Base-by-base conservation (phyloP, 2,113 vertebrate genomes). In the Bos javanicus region DNA sequence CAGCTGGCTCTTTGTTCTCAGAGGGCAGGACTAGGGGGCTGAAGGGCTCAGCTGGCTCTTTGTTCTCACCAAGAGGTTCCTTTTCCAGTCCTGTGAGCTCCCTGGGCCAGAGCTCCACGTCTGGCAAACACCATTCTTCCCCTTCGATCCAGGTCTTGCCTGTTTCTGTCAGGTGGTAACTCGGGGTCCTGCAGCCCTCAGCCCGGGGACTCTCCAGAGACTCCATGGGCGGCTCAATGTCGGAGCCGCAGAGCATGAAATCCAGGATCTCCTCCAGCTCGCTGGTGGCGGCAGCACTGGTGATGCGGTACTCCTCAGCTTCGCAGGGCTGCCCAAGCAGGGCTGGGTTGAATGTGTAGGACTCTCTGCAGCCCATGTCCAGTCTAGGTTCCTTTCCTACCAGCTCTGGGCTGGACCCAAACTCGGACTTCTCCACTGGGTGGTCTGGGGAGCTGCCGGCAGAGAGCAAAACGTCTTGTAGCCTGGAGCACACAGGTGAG, bases 181-280 rank as follows among this genome's bases (percentile, higher is more conserved):
- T 96, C 14, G 96, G 92, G 36, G 97, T 92, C 76, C 88, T 91
- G 25, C 91, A 97, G 80, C 90, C 83, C 52, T 98, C 97, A 4
- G 83, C 54, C n/a, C 23, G 26, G 2, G 97, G 93, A 85, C 91
- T 96, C 80, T 88, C 71, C 36, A 97, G 90, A 54, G 90, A 89
- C 12, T 17, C 90, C 19, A 52, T 26, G 1, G 88, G 87, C 5
- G 95, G 97, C 5, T 96, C 94, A 0, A 30, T 76, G 16, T 97
- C 97, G 2, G 97, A 95, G 90, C 87, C 93, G 62, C 97, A 98
- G 0, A 98, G 93, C 97, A 98, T 94, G 57, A 98, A 96, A 86
- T 98, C 98, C 56, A 98, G 78, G 96, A 98, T 98, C 67, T 98
- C 98, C 78, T 98, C 98, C 39, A 98, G 93, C 46, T 98, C 98